Base-by-base conservation (phyloP, 2,888 invertebrate species). In the Ornithoptera alexandrae region DNA sequence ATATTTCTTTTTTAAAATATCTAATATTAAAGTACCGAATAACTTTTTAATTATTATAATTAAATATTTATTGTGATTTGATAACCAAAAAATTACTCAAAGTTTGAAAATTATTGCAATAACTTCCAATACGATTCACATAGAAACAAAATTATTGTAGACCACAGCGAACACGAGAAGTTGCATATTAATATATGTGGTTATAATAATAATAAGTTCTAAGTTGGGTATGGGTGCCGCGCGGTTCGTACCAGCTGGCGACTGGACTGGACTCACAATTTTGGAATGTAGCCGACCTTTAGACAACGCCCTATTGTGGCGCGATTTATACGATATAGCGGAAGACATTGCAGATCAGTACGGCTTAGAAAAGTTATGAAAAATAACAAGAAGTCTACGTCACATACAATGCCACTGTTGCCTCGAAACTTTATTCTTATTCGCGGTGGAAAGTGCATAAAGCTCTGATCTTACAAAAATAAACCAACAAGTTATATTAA, bases 211-310 rank as follows among this genome's bases (percentile, higher is more conserved):
- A 68, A 67, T 67, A 69, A 69, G 59, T 75, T 74, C 75, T 74
- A 72, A 75, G 67, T 70, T 70, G 56, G 64, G 77, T 67, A 79
- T 78, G 82, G 81, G 75, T 75, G 77, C 80, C 81, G 81, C 75
- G 77, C 81, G 76, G 71, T 62, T 76, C 83, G 88, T 89, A 85
- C 87, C 88, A 87, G 85, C 78, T 78, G 79, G 80, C 70, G 79
- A 81, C 77, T 79, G 80, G 76, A 74, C 76, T 73, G 83, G 83
- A 87, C 82, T 88, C 86, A 85, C 82, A 88, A 88, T 85, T 90
- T 90, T 79, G 90, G 90, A 91, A 91, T 91, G 90, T 82, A 73
- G 85, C 77, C 84, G 89, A 85, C 90, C 90, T 91, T 90, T 89
- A 80, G 80, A 75, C 84, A 76, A 79, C 82, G 85, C 84, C 82